Evolutionary conservation across 2,888 invertebrate species (phyloP), one percentile per base, ranked within the genome.

Genomic region (Zelleria hepariella): DNA sequence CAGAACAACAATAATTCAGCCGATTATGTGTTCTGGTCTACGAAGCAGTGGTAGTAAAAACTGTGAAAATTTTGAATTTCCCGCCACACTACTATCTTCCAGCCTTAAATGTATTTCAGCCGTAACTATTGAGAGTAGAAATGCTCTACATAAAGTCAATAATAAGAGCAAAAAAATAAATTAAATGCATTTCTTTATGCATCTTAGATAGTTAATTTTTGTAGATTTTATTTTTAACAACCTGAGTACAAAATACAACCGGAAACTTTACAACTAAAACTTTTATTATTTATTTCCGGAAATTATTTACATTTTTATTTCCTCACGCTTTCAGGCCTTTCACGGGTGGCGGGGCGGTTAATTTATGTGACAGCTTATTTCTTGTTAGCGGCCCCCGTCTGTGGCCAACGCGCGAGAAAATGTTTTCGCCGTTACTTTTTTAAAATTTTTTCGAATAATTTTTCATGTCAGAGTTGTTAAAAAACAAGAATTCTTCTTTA

Each of bases 291-390:
- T 54, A 54, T 54, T 54, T 25, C 54, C 26, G 26, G 32, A 42
- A 42, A 42, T 42, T 51, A 51, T 51, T 51, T 51, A 23, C 20
- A 23, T 27, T 58, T 61, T 63, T 66, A 62, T 66, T 67, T 62
- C 62, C 62, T 64, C 56, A 61, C 59, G 64, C 67, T 66, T 65
- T 59, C 62, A 63, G 66, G 65, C 65, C 67, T 69, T 72, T 70
- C 71, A 67, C 65, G 61, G 62, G 65, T 70, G 72, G 66, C 66
- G 66, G 67, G 67, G 64, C 64, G 63, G 61, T 65, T 74, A 72
- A 77, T 78, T 78, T 78, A 79, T 78, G 76, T 71, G 77, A 71
- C 75, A 72, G 71, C 68, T 71, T 64, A 69, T 73, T 75, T 71
- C 64, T 68, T 55, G 67, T 68, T 61, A 60, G 64, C 65, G 58